Base-by-base conservation (phyloP, 2,113 vertebrate genomes). In the Tretioscincus oriximinensis region DNA sequence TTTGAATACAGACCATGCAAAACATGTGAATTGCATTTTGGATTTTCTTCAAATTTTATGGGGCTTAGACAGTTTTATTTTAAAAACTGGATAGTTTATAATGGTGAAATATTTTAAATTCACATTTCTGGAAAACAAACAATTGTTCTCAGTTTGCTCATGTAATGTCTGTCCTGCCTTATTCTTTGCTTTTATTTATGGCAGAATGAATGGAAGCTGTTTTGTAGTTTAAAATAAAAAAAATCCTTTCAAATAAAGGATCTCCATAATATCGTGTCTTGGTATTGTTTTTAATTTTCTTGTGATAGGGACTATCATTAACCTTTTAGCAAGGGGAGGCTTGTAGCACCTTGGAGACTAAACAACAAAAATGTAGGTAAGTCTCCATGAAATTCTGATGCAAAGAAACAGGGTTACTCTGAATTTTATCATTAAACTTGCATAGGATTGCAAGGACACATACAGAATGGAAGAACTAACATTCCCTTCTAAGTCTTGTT, bases 41-140 rank as follows among this genome's bases (percentile, higher is more conserved):
- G 91, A 93, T 91, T 90, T 58, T 85, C 88, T 89, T 93, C 80
- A 79, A 95, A 94, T 94, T 86, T 88, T 90, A 90, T 90, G 94
- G 93, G 93, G 94, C 93, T 93, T 93, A 94, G 94, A 95, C 95
- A 96, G 96, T 97, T 98, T 99, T 97, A 96, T 99, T 99, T 97
- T 97, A 95, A 98, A 98, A 97, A 98, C 96, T 97, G 96, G 94
- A 94, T 94, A 94, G 95, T 94, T 96, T 96, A 95, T 96, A 96
- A 92, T 95, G 97, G 96, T 98, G 96, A 94, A 97, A 94, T 95
- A 93, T 96, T 97, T 96, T 96, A 95, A 97, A 96, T 93, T 95
- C 95, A 95, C 93, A 87, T 88, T 95, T 94, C 92, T 93, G 94
- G 93, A 93, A 95, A 95, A 68, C 51, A 58, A 93, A 93, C 92